Evolutionary conservation across 92 coral and sea anemone species (phyloP), one percentile per base, ranked within the genome.

Genomic region (Metridium senile): DNA sequence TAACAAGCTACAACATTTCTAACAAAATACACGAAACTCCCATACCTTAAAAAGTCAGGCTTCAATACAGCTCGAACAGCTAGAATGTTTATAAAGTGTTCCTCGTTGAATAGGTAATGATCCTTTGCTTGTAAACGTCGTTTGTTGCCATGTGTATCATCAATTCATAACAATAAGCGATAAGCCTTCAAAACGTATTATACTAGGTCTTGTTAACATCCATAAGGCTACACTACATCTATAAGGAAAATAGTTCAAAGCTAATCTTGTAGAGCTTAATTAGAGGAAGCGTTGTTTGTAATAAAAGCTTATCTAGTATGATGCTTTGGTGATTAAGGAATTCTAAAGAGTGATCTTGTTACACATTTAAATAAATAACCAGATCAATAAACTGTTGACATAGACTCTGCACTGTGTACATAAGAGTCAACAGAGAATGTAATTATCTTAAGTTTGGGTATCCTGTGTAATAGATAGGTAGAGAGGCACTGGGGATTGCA

Each of bases 291-390:
- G 33, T 25, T 53, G 17, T 26, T 70, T 69, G 28, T 69, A 22
- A 69, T 69, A 4, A 2, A 32, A 0, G 34, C 22, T 70, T 35
- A 26, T 46, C 75, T 52, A 20, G 33, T 26, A 70, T 70, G 46
- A 70, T 70, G 75, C 75, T 70, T 70, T 70, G 75, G 75, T 52
- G 75, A 70, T 52, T 46, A 46, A 47, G 75, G 75, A 70, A 70
- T 70, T 70, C 75, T 70, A 26, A 31, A 23, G 62, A 9, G 26
- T 31, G 33, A 1, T 31, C 3, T 47, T 46, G n/a, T 30, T 51
- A 70, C 43, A 70, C 62, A 52, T 47, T 9, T 56, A 27, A 51
- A 21, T 23, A 70, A 34, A 23, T 25, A 47, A 30, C 11, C 16
- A 70, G 32, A 70, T 70, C 6, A 70, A 70, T 22, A 70, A 47